Conservation (phyloP, 2,888 invertebrate genomes). For the Himalopsyche kuldschensis region DNA sequence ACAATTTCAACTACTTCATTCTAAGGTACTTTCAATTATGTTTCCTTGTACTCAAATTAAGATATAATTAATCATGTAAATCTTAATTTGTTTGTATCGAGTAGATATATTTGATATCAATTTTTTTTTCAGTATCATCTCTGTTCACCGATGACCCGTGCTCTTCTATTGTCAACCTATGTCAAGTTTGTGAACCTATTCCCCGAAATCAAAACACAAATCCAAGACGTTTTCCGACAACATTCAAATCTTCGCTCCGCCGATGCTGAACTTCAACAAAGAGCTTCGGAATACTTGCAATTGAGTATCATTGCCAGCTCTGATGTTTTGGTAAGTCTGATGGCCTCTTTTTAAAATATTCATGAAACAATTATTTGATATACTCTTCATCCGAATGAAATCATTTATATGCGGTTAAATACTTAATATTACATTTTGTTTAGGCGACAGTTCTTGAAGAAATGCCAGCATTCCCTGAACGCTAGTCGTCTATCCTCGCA, state of each 20-base stretch:
- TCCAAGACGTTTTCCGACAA: conserved; percentile 91
- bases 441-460: conserved; percentile 96
- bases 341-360: no score
- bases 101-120: neutral
- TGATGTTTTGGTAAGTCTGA: conserved; percentile 76
- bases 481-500: conserved; percentile 95
- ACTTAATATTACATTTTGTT: neutral
- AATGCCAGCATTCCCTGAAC: conserved; percentile 99
- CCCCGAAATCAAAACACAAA: conserved; percentile 94
- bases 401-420: neutral
- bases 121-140: conserved; percentile 74
- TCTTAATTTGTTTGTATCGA: no score
- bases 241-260: conserved; percentile 96
- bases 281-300: conserved; percentile 97
- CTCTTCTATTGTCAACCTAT: conserved; percentile 94
- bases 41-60: conserved; percentile 6
- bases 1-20: conserved; percentile 97
- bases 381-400: no score
- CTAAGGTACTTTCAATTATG: conserved; percentile 64
- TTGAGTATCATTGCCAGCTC: conserved; percentile 94
- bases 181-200: conserved; percentile 99
- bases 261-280: conserved; percentile 97
- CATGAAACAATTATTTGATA: no score
- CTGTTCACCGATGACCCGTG: conserved; percentile 95
- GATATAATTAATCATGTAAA: no score